Percentiles rank a stretch among this genome's conserved stretches.
These are phyloP conservation scores for Sisyra nigra DNA, from an alignment of 2,888 invertebrate species.

Conservation along the genomic window DNA sequence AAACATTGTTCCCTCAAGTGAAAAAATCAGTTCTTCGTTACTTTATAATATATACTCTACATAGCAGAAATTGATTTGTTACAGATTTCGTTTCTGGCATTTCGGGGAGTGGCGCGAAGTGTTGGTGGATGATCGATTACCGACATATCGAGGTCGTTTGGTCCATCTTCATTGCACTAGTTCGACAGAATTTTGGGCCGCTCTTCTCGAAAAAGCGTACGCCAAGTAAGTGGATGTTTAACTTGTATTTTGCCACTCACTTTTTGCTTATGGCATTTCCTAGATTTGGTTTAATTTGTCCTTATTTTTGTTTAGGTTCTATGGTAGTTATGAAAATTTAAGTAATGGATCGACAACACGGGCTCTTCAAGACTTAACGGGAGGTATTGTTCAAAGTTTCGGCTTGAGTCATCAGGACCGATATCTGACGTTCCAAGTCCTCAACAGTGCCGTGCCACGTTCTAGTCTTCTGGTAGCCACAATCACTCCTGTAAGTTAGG, in stretches of 20 bases:
- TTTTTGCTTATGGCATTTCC: no score
- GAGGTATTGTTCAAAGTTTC: conserved; percentile 61
- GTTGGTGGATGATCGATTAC: conserved; percentile 57
- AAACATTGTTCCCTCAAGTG: no score
- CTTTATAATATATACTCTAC: no score
- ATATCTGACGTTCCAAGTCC: conserved; percentile 44
- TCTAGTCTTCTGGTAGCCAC: conserved; percentile 52
- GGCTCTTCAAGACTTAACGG: conserved; percentile 56
- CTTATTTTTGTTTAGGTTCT: no score
- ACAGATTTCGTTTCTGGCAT: conserved; percentile 62
- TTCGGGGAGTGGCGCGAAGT: conserved; percentile 66
- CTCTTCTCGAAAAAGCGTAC: conserved; percentile 65
- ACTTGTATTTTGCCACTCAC: no score
- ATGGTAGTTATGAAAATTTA: conserved; percentile 52
- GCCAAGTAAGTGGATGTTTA: conserved; percentile 53
- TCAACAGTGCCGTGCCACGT: conserved; percentile 52
- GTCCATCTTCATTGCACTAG: conserved; percentile 43
- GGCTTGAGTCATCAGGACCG: conserved; percentile 44
- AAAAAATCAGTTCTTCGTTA: no score
- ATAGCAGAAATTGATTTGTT: conserved; percentile 13
- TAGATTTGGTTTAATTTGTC: no score
- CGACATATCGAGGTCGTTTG: conserved; percentile 46
- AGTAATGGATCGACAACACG: conserved; percentile 46
- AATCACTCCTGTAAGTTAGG: conserved; percentile 40
- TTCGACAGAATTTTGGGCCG: conserved; percentile 57